Evolutionary conservation across 2,113 vertebrate species (phyloP), one percentile per base, ranked within the genome.

Genomic region (Phoxinus phoxinus): DNA sequence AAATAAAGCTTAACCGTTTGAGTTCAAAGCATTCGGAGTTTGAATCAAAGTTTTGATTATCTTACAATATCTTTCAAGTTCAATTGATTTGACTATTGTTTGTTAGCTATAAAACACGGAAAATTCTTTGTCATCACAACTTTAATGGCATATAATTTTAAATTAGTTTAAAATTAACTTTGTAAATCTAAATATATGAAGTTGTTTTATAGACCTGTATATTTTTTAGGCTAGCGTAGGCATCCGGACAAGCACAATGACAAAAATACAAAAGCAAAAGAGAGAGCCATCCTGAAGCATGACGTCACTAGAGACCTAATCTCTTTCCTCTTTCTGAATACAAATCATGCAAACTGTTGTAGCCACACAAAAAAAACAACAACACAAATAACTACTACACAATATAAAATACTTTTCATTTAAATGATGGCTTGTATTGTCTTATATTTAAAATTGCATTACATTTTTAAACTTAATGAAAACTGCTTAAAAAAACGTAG

Each of bases 271-370:
- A 80, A 80, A 63, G 58, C 23, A 17, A 61, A 44, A 4, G n/a
- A 44, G 3, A 21, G 56, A 81, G 15, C 35, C 78, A 65, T n/a
- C 58, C 78, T 63, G n/a, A 81, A 63, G 78, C 37, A 79, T 61
- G 76, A 79, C 61, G 76, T 79, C 56, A 61, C 51, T 15, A 41
- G 5, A 61, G 58, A 81, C 21, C 37, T 65, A 81, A 81, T 81
- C 78, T 81, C 37, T 81, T 46, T 58, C 58, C 58, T 27, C 35
- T 1, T 44, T n/a, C 37, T 63, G 58, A 81, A 81, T 81, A 81
- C 78, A 65, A 81, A 81, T 65, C 13, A 84, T 4, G 30, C 51
- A 82, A 65, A 48, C 69, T n/a, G 46, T 7, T 72, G 75, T 25
- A 37, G 76, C 10, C 6, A 78, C 13, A 19, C 2, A 32, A 1